A percentile compares a stretch with the other conserved stretches of the same genome.
Evolutionary conservation across 1,140 invertebrate genomes (phyloP).

Genomic region (Adoxophyes honmai): DNA sequence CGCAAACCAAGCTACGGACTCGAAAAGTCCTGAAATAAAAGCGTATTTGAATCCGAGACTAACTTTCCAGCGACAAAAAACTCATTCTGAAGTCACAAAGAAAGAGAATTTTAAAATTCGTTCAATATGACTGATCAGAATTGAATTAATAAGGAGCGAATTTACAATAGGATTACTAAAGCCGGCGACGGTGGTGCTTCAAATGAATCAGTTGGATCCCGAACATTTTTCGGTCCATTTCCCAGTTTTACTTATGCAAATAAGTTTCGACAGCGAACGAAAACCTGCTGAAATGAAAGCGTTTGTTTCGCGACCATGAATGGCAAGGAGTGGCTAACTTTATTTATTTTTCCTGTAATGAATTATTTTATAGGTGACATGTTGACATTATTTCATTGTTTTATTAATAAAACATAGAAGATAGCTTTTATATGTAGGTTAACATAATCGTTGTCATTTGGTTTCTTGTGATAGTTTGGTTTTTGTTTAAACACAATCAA

Average conservation of each 20-base stretch:
- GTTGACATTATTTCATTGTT: too few species aligned
- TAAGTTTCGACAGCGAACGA: slow-evolving; percentile 53
- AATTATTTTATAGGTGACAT: too few species aligned
- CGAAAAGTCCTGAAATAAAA: too few species aligned
- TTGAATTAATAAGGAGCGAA: slow-evolving; percentile 14
- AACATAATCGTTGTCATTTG: too few species aligned
- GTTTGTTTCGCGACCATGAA: slow-evolving; percentile 37
- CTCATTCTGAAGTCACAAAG: slow-evolving; percentile 9
- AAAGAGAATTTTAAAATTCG: slow-evolving; percentile 15
- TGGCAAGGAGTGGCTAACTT: slow-evolving; percentile 21
- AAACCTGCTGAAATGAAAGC: slow-evolving; percentile 47
- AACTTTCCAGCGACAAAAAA: neutral
- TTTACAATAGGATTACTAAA: slow-evolving; percentile 15
- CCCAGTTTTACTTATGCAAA: slow-evolving; percentile 60
- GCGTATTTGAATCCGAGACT: too few species aligned
- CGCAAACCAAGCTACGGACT: too few species aligned
- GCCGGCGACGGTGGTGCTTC: slow-evolving; percentile 8
- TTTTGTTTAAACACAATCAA: too few species aligned
- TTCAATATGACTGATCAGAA: slow-evolving; percentile 16
- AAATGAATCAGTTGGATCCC: slow-evolving; percentile 27
- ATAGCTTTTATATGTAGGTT: too few species aligned
- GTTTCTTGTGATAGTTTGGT: too few species aligned
- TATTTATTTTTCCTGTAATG: neutral
- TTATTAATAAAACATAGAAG: too few species aligned
- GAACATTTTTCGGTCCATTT: slow-evolving; percentile 54